phyloP scores from a whole-genome alignment of 2,797 vertebrate genomes.

The Acrossocheilus fasciatus region DNA sequence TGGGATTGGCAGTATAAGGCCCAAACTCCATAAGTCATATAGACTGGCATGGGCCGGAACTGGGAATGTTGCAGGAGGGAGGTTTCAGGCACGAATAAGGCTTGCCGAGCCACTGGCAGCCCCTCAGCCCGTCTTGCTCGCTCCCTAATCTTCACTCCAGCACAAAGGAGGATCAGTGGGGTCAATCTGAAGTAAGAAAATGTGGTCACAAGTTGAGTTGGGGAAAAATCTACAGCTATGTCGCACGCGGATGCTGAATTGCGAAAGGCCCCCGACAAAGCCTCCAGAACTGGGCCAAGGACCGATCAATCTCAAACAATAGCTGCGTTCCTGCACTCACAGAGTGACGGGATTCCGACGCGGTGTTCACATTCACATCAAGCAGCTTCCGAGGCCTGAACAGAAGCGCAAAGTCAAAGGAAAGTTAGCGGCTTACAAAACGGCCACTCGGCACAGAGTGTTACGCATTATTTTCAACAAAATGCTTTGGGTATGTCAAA shows the following conservation, averaged over 20 bases:
- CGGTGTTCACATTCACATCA: constrained; percentile 25
- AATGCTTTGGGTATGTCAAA: constrained; percentile 35
- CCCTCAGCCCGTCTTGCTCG: constrained; percentile 60
- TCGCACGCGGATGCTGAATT: constrained; percentile 60
- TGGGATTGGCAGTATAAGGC: constrained; percentile 82
- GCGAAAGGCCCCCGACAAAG: constrained; percentile 69
- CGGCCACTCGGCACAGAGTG: constrained; percentile 1
- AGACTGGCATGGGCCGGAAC: constrained; percentile 79
- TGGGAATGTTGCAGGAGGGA: constrained; percentile 67
- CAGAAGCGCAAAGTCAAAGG: constrained; percentile 45
- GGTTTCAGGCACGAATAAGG: constrained; percentile 76
- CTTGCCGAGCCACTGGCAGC: constrained; percentile 73
- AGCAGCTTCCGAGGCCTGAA: constrained; percentile 14
- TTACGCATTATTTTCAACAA: constrained; percentile 42
- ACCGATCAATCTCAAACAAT: constrained; percentile 69
- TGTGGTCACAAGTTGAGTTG: constrained; percentile 72
- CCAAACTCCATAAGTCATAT: constrained; percentile 87
- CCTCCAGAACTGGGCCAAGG: constrained; percentile 77
- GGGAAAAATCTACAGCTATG: constrained; percentile 65
- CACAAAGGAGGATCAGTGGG: constrained; percentile 77
- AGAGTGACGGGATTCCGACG: constrained; percentile 41
- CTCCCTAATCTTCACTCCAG: constrained; percentile 73
- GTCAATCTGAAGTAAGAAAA: constrained; percentile 81
- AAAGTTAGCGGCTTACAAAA: constrained; percentile 56
- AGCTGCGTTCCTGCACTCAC: constrained; percentile 56